phyloP scores from a whole-genome alignment of 2,888 invertebrate genomes.

The Limnephilus auricula region DNA sequence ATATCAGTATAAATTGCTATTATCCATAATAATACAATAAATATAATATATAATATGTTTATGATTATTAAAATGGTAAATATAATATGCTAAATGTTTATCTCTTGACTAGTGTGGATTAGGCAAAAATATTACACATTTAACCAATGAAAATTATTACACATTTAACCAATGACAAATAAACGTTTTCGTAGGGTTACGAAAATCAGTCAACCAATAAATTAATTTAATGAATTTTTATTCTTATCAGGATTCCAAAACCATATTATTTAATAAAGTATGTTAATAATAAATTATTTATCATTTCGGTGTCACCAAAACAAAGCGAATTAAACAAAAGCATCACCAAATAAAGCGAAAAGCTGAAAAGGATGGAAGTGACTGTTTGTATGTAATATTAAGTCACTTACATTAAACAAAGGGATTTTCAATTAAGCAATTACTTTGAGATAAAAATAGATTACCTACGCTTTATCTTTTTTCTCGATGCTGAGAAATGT shows the following conservation, averaged over 20 bases:
- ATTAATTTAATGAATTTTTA: neutral
- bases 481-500: neutral
- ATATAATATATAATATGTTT: neutral
- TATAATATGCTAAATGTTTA: conserved; percentile 26
- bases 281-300: neutral
- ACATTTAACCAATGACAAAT: conserved; percentile 28
- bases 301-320: neutral
- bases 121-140: conserved; percentile 42
- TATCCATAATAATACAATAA: neutral
- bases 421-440: neutral
- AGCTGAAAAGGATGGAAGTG: neutral
- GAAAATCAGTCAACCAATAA: conserved; percentile 2
- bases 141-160: conserved; percentile 38
- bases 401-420: neutral
- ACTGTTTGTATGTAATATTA: neutral
- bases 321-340: neutral
- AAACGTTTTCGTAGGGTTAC: neutral
- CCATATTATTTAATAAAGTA: neutral
- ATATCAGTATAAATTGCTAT: neutral
- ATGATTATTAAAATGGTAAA: conserved; percentile 39
- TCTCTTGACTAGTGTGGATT: conserved; percentile 44
- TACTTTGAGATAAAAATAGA: neutral
- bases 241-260: neutral
- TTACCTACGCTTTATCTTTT: neutral
- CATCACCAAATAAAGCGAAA: conserved; percentile 2